Percentiles rank a stretch among this genome's conserved stretches.
Evolutionary conservation across 2,888 invertebrate species (phyloP).

Genomic region (Polyommatus iphigenia): DNA sequence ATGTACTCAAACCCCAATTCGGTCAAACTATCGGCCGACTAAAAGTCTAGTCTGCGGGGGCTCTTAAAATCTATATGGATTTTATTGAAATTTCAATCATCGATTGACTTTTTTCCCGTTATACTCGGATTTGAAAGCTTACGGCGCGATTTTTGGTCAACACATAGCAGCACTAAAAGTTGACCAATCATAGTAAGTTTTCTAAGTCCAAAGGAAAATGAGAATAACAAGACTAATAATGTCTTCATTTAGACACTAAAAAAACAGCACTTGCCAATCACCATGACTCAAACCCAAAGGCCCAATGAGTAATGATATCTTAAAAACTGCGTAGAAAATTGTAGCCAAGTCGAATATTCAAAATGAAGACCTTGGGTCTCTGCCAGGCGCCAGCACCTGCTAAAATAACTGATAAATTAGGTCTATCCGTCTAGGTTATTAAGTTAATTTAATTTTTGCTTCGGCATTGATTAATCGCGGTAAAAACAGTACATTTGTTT

Average conservation of each 20-base stretch:
- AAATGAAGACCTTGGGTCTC: background rate
- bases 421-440: background rate
- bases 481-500: background rate
- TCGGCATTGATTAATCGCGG: background rate
- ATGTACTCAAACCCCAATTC: too few species aligned
- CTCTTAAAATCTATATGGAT: too few species aligned
- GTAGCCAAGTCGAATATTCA: background rate
- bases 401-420: background rate
- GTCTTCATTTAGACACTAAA: background rate
- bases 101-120: too few species aligned
- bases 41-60: too few species aligned
- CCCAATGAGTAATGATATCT: constrained; percentile 7
- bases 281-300: background rate
- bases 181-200: too few species aligned
- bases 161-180: too few species aligned
- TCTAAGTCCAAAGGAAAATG: too few species aligned
- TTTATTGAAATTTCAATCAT: too few species aligned
- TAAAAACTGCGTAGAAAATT: constrained; percentile 1
- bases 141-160: too few species aligned
- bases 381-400: background rate
- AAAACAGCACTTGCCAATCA: background rate
- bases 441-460: constrained; percentile 1
- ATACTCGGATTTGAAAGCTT: too few species aligned
- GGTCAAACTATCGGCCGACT: too few species aligned
- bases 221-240: too few species aligned